Evolutionary conservation across 2,113 vertebrate genomes (phyloP).

Genomic region (Bagarius yarrelli): DNA sequence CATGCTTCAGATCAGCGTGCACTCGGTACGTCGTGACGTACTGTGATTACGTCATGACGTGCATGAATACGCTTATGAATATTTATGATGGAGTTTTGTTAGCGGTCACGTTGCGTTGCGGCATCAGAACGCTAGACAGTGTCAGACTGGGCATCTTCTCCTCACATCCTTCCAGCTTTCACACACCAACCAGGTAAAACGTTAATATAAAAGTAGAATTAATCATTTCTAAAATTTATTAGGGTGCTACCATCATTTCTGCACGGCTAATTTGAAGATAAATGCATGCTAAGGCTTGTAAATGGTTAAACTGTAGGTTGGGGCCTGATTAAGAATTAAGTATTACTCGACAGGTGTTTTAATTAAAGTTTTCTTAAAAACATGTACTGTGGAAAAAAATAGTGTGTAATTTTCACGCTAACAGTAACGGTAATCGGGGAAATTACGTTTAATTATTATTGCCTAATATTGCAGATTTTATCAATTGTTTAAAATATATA

Average conservation of each 20-base stretch:
- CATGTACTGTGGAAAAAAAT: background rate
- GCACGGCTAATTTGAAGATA: background rate
- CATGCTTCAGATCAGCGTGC: constrained; percentile 14
- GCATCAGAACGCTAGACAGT: constrained; percentile 58
- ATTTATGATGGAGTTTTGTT: constrained; percentile 48
- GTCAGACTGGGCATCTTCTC: constrained; percentile 41
- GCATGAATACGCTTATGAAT: background rate
- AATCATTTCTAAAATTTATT: background rate
- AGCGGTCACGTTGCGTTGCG: constrained; percentile 76
- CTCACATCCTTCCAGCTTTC: background rate
- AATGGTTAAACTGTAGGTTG: background rate
- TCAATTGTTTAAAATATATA: background rate
- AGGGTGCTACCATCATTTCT: background rate
- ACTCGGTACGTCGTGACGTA: background rate
- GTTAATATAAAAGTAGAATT: too few relatives aligned
- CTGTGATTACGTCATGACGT: background rate
- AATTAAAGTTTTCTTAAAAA: background rate
- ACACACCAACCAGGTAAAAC: background rate
- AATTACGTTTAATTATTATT: background rate
- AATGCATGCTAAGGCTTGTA: background rate
- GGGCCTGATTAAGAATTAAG: background rate
- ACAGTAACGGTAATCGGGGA: background rate
- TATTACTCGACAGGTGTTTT: background rate
- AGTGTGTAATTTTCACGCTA: background rate
- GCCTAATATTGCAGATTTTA: background rate